Conservation (phyloP, 2,888 invertebrate genomes). For the Lochmaea crataegi region DNA sequence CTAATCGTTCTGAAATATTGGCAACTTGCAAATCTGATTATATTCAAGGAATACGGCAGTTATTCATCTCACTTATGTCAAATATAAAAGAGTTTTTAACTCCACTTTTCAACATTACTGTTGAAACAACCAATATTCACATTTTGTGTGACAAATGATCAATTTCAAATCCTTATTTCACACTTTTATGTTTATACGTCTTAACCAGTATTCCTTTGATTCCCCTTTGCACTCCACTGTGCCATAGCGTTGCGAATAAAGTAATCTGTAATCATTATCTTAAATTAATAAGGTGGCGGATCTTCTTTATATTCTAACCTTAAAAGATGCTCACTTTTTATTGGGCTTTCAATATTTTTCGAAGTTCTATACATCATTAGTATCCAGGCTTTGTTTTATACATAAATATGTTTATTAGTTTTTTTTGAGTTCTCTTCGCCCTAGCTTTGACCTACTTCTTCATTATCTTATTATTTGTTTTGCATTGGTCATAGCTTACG, state of each 20-base stretch:
- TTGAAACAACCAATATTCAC: no score
- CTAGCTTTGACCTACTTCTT: constrained; percentile 14
- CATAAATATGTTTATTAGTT: constrained; percentile 21
- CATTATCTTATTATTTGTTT: not conserved
- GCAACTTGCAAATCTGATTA: no score
- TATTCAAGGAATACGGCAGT: no score
- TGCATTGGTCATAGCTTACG: no score
- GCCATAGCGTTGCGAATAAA: not conserved
- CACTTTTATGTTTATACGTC: no score
- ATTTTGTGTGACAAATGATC: no score
- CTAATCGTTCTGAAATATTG: no score
- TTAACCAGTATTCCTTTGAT: not conserved
- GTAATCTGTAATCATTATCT: constrained; percentile 25
- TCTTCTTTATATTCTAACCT: constrained; percentile 18
- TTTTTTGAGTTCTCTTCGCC: not conserved
- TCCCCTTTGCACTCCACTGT: not conserved
- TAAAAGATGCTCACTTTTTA: constrained; percentile 18
- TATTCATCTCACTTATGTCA: no score
- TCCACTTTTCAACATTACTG: no score
- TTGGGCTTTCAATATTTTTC: constrained; percentile 19
- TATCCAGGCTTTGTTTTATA: constrained; percentile 21
- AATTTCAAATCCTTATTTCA: no score
- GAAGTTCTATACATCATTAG: constrained; percentile 17
- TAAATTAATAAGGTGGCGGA: constrained; percentile 21
- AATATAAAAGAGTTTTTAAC: no score